phyloP scores from a whole-genome alignment of 2,888 invertebrate genomes.

The Barypeithes pellucidus region DNA sequence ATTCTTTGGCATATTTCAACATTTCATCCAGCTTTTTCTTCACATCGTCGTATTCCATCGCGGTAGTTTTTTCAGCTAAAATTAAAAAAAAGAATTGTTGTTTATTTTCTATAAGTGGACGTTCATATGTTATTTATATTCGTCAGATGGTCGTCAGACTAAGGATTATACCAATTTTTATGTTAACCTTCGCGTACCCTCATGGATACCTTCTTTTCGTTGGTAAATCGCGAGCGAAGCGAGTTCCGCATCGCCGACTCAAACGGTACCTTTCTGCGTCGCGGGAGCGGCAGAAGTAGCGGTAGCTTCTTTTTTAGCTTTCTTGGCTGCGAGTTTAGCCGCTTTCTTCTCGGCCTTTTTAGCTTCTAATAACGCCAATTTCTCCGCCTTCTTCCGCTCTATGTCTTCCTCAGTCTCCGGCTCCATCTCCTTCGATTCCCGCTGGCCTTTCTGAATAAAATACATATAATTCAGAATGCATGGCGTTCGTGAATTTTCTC shows the following conservation, averaged over 20 bases:
- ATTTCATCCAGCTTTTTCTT: constrained; percentile 42
- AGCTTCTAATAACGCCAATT: neutral
- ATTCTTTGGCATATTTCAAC: constrained; percentile 22
- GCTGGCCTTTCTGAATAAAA: neutral
- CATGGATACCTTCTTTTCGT: too few relatives aligned
- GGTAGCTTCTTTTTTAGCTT: constrained; percentile 43
- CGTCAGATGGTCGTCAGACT: too few relatives aligned
- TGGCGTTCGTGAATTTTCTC: too few relatives aligned
- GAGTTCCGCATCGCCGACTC: too few relatives aligned
- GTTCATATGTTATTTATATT: too few relatives aligned
- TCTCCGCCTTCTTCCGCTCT: constrained; percentile 10
- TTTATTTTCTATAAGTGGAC: too few relatives aligned
- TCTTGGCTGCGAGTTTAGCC: constrained; percentile 22
- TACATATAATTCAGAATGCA: too few relatives aligned
- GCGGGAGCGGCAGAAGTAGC: constrained; percentile 6
- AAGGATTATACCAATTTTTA: too few relatives aligned
- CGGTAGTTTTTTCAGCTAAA: constrained; percentile 17
- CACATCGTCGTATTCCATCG: constrained; percentile 34
- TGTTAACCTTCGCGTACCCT: too few relatives aligned
- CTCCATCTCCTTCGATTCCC: constrained; percentile 67
- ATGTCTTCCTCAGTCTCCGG: constrained; percentile 64
- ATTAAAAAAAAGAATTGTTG: too few relatives aligned
- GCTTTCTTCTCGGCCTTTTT: constrained; percentile 26
- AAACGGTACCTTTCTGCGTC: constrained; percentile 22
- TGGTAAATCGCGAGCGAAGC: too few relatives aligned